Conservation (phyloP, 2,797 vertebrate genomes). For the Malurus splendens region DNA sequence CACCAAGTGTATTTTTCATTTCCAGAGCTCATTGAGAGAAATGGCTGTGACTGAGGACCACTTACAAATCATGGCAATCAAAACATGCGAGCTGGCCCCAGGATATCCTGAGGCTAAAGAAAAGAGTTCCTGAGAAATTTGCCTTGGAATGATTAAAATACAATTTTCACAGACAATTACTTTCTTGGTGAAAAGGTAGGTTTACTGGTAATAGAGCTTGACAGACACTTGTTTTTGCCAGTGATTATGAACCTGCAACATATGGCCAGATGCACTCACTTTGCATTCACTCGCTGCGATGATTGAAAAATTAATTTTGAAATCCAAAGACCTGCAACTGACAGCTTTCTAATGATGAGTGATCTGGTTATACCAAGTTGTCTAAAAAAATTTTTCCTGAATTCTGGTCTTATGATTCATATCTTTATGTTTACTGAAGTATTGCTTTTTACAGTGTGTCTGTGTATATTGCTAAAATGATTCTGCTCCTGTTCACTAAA, state of each 20-base stretch:
- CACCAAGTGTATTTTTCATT: not conserved
- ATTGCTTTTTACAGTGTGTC: not conserved
- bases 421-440: not conserved
- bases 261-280: not conserved
- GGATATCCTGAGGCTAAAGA: not conserved
- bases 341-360: not conserved
- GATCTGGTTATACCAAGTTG: not conserved
- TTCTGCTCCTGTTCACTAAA: not conserved
- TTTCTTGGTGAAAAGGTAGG: not conserved
- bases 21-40: not conserved
- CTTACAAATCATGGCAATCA: not conserved
- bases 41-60: not conserved
- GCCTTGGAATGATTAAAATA: not conserved
- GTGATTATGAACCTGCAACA: not conserved
- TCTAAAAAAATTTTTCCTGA: not conserved
- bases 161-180: not conserved
- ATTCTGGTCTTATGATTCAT: not conserved
- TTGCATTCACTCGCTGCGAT: not conserved
- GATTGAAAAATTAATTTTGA: conserved; percentile 2
- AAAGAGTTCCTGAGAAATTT: not conserved
- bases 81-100: not conserved
- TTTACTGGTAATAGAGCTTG: not conserved
- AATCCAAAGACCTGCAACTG: not conserved
- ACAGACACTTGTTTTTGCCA: not conserved
- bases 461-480: not conserved